Conservation (phyloP, 2,888 invertebrate species). For the Drosophila flavopinicola region DNA sequence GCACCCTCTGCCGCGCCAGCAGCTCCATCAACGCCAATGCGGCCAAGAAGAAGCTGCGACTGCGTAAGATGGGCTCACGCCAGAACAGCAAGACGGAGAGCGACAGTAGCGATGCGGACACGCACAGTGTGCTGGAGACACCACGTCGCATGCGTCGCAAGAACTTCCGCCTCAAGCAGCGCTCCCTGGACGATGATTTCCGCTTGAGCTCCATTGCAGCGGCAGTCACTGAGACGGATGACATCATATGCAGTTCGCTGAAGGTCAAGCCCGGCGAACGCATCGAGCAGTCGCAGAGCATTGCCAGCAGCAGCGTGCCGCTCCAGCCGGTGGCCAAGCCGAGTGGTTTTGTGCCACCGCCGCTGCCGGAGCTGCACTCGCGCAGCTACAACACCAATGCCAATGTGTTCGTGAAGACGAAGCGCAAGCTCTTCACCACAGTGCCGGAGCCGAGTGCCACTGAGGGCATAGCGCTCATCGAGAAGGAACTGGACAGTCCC, state of each 20-base stretch:
- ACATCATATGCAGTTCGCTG: slow-evolving; percentile 81
- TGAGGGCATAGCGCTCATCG: slow-evolving; percentile 77
- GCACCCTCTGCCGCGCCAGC: slow-evolving; percentile 55
- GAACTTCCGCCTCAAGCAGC: slow-evolving; percentile 82
- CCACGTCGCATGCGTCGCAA: slow-evolving; percentile 84
- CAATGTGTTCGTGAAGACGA: slow-evolving; percentile 92
- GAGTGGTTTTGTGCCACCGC: slow-evolving; percentile 64
- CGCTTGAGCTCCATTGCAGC: slow-evolving; percentile 45
- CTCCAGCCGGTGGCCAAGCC: slow-evolving; percentile 14
- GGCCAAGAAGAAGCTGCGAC: slow-evolving; percentile 81
- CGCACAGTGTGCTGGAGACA: slow-evolving; percentile 80
- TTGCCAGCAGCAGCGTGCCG: slow-evolving; percentile 35
- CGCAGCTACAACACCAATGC: slow-evolving; percentile 75
- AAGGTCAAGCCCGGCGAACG: slow-evolving; percentile 83
- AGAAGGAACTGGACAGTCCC: slow-evolving; percentile 70
- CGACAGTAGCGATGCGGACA: slow-evolving; percentile 83
- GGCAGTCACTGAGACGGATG: slow-evolving; percentile 41
- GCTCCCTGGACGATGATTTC: slow-evolving; percentile 83
- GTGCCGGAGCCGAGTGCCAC: slow-evolving; percentile 84
- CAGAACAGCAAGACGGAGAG: slow-evolving; percentile 85
- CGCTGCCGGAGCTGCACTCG: slow-evolving; percentile 59
- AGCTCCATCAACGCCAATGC: slow-evolving; percentile 39
- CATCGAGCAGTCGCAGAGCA: slow-evolving; percentile 72
- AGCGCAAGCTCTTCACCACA: slow-evolving; percentile 91
- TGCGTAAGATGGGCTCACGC: slow-evolving; percentile 83